phyloP scores from a whole-genome alignment of 1,140 invertebrate genomes.

The Drosophila nigrodunni region DNA sequence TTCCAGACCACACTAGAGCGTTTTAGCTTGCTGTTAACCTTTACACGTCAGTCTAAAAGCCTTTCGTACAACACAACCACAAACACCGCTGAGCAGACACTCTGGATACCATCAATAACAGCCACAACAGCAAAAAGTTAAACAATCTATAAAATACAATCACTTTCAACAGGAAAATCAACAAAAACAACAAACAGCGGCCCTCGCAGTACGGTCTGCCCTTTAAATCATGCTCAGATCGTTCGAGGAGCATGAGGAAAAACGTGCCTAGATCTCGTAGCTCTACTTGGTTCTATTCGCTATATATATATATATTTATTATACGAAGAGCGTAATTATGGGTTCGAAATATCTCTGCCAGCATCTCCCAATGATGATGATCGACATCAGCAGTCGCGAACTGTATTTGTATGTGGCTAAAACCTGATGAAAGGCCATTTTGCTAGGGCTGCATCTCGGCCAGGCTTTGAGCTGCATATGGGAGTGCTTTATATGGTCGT shows the following conservation, averaged over 20 bases:
- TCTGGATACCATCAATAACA: constrained; percentile 35
- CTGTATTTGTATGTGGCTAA: constrained; percentile 44
- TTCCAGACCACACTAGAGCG: background rate
- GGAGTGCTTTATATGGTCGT: constrained; percentile 60
- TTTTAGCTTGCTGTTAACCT: background rate
- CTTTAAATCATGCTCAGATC: constrained; percentile 70
- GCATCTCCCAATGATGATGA: constrained; percentile 53
- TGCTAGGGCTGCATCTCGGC: constrained; percentile 7
- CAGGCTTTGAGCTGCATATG: constrained; percentile 31
- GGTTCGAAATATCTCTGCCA: constrained; percentile 68
- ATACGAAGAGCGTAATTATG: constrained; percentile 66
- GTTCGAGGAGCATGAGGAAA: constrained; percentile 23
- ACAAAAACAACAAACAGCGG: constrained; percentile 43
- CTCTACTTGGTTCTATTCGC: constrained; percentile 29
- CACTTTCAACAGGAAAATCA: constrained; percentile 66
- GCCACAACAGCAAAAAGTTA: constrained; percentile 36
- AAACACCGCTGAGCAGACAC: constrained; percentile 47
- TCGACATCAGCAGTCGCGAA: constrained; percentile 61
- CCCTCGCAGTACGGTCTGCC: constrained; percentile 47
- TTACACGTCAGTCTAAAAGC: background rate
- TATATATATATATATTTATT: constrained; percentile 34
- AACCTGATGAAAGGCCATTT: constrained; percentile 70
- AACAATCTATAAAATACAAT: constrained; percentile 73
- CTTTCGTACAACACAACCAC: constrained; percentile 7
- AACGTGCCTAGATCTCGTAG: constrained; percentile 57